These are phyloP conservation scores for Dysmachus trigonus DNA, from an alignment of 2,888 invertebrate genomes.

Conservation along the genomic window DNA sequence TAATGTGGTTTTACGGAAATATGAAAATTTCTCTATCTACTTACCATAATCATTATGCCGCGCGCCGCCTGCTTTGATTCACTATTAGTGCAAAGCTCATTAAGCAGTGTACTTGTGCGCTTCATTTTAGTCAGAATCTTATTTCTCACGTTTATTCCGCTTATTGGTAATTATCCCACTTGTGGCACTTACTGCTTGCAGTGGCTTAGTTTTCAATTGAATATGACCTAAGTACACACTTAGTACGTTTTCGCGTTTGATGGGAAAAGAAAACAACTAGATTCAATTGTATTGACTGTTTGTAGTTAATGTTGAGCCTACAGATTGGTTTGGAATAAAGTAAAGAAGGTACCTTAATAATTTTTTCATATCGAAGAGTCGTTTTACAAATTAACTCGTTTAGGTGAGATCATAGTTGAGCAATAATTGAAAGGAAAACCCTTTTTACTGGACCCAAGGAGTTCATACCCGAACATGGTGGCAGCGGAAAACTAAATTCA, in stretches of 20 bases:
- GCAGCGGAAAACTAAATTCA: too few relatives aligned
- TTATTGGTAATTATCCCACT: not conserved
- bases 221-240: not conserved
- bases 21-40: slow-evolving; percentile 24
- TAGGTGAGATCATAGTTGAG: not conserved
- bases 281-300: not conserved
- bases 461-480: too few relatives aligned
- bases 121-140: not conserved
- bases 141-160: not conserved
- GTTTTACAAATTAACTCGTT: not conserved
- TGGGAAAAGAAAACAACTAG: not conserved
- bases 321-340: not conserved
- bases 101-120: not conserved
- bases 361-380: not conserved
- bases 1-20: slow-evolving; percentile 7
- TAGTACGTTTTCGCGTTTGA: not conserved
- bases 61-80: not conserved
- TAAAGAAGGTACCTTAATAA: not conserved
- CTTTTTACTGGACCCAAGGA: too few relatives aligned
- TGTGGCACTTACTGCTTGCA: not conserved
- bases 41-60: not conserved
- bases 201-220: not conserved
- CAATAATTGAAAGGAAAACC: not conserved
- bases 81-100: not conserved
- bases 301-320: not conserved